Evolutionary conservation across 2,113 vertebrate genomes (phyloP).

Genomic region (Oryzias javanicus): DNA sequence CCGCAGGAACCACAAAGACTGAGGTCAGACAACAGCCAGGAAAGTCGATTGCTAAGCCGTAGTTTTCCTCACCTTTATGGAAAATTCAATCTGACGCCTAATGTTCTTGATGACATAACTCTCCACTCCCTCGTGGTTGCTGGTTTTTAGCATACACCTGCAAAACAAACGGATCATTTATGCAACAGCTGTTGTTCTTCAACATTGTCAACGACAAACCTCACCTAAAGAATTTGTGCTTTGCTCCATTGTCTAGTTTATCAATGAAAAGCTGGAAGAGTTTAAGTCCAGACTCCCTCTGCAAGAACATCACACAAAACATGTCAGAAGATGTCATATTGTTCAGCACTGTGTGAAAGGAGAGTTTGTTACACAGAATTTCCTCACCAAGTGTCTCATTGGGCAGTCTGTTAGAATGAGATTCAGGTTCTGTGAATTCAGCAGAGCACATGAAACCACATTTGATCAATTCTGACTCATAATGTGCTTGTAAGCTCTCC

Average conservation of each 20-base stretch:
- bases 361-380: neutral
- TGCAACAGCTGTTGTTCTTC: neutral
- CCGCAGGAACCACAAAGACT: neutral
- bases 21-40: neutral
- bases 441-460: neutral
- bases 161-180: neutral
- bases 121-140: conserved; percentile 88
- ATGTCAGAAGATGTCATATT: neutral
- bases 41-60: neutral
- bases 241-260: conserved; percentile 87
- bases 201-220: neutral
- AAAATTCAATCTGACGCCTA: conserved; percentile 85
- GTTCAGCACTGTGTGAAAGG: neutral
- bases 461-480: neutral
- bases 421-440: conserved; percentile 79
- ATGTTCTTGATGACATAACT: conserved; percentile 90
- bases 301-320: conserved; percentile 20
- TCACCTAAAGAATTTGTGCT: conserved; percentile 91
- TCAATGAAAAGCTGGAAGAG: conserved; percentile 89
- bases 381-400: conserved; percentile 86
- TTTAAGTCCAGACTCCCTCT: conserved; percentile 85
- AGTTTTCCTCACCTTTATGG: conserved; percentile 80
- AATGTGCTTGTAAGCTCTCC: neutral
- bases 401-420: conserved; percentile 88
- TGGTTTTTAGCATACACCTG: conserved; percentile 91